A percentile compares a stretch with the other conserved stretches of the same genome.
Conservation (phyloP, 2,888 invertebrate species). For the Holacanthella duospinosa region DNA sequence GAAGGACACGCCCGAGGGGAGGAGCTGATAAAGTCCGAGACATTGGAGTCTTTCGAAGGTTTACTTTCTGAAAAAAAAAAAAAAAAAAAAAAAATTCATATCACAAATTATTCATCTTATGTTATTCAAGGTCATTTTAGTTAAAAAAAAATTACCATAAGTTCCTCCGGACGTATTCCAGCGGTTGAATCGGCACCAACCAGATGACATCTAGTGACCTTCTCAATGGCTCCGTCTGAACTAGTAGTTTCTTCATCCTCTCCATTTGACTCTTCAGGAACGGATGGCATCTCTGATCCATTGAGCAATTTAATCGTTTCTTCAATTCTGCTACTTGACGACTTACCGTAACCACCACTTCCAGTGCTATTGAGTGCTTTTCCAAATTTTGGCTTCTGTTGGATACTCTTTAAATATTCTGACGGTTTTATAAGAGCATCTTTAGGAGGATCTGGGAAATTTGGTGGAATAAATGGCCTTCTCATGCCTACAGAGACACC, state of each 20-base stretch:
- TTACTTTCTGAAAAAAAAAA: constrained; percentile 30
- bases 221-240: constrained; percentile 4
- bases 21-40: constrained; percentile 35
- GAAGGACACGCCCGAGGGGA: constrained; percentile 32
- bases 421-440: constrained; percentile 83
- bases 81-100: too few species aligned
- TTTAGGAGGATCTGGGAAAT: constrained; percentile 61
- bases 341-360: constrained; percentile 14
- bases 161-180: constrained; percentile 32
- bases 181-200: too few species aligned
- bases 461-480: constrained; percentile 77
- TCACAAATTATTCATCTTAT: neutral
- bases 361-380: neutral
- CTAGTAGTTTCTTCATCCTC: constrained; percentile 21
- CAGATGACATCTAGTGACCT: too few species aligned
- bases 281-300: constrained; percentile 27
- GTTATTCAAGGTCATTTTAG: neutral
- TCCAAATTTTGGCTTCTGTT: constrained; percentile 38
- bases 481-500: neutral
- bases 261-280: constrained; percentile 29
- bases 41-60: constrained; percentile 35
- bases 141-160: constrained; percentile 25
- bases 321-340: constrained; percentile 15
- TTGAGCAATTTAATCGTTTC: constrained; percentile 14
- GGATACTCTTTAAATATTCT: constrained; percentile 79